phyloP scores from a whole-genome alignment of 2,888 invertebrate genomes.

The Aporophyla lueneburgensis region DNA sequence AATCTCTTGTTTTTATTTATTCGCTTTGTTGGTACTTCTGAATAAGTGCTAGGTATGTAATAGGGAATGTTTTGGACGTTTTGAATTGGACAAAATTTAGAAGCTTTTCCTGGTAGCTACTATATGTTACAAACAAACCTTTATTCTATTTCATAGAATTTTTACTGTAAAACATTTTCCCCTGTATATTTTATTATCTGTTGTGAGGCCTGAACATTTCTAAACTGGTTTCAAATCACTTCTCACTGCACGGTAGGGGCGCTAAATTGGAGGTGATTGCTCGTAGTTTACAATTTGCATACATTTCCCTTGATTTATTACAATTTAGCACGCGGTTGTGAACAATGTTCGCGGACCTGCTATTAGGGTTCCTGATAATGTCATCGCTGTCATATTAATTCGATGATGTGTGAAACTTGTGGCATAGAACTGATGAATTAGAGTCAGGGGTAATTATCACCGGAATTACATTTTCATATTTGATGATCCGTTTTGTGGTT shows the following conservation, averaged over 20 bases:
- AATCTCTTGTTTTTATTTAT: slow-evolving; percentile 23
- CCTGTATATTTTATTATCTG: neutral
- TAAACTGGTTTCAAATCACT: slow-evolving; percentile 33
- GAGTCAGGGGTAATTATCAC: slow-evolving; percentile 24
- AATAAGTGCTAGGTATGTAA: neutral
- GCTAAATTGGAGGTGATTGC: slow-evolving; percentile 41
- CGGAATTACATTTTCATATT: slow-evolving; percentile 44
- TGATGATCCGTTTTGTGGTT: slow-evolving; percentile 13
- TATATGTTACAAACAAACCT: neutral
- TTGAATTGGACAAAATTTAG: slow-evolving; percentile 4
- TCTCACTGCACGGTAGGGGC: neutral
- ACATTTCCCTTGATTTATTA: slow-evolving; percentile 54
- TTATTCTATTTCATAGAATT: neutral
- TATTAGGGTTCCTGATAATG: slow-evolving; percentile 37
- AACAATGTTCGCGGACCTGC: slow-evolving; percentile 18
- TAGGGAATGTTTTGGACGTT: neutral
- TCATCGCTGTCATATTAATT: slow-evolving; percentile 39
- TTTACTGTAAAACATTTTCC: neutral
- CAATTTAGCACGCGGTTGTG: slow-evolving; percentile 39
- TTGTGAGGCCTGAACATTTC: neutral
- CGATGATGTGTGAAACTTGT: slow-evolving; percentile 24
- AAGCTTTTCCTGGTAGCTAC: slow-evolving; percentile 6
- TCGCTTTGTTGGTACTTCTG: slow-evolving; percentile 19
- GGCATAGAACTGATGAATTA: slow-evolving; percentile 29
- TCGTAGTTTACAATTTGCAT: slow-evolving; percentile 56